Base-by-base conservation (phyloP, 37 sponge, comb jelly and placozoan genomes). In the Petrosia ficiformis region DNA sequence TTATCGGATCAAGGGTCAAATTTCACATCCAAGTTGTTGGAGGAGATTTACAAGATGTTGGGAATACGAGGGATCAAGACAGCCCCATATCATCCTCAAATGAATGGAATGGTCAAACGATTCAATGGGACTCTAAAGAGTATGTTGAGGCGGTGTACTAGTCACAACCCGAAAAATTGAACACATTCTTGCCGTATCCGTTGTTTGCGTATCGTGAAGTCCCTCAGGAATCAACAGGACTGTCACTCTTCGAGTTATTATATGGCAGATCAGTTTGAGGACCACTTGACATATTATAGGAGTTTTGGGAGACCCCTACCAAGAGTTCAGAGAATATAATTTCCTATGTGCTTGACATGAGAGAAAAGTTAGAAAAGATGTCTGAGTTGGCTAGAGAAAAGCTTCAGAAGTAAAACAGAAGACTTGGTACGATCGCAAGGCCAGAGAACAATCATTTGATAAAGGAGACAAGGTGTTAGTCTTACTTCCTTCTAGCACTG, bases 11-110 rank as follows among this genome's bases (percentile, higher is more conserved):
- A 68, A 42, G 77, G 77, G 4, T 28, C 61, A 1, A 77, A 84
- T 39, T 84, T 84, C 40, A 84, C 56, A n/a, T 70, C 71, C 29
- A 26, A 77, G 65, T 43, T 77, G 44, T 25, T 83, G 26, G 38
- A 36, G 22, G 84, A 84, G 73, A 2, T 84, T 24, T 84, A 84
- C 42, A 30, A 56, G 22, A 16, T 84, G 44, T 35, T 77, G 6
- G 42, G 56, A 25, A 59, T 81, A 32, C 39, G 59, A n/a, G 48
- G 64, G 3, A 77, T 77, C 28, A 24, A 74, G 60, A 85, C 86
- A 2, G 78, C 66, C 58, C 79, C 79, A 3, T 77, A 77, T 31
- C 84, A 84, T 16, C 78, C 84, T 6, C 84, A 84, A 48, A 84
- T 65, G 2, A 72, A 85, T 57, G 86, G 86, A 4, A 25, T 77